phyloP scores from a whole-genome alignment of 2,888 invertebrate species.

The Griposia aprilina region DNA sequence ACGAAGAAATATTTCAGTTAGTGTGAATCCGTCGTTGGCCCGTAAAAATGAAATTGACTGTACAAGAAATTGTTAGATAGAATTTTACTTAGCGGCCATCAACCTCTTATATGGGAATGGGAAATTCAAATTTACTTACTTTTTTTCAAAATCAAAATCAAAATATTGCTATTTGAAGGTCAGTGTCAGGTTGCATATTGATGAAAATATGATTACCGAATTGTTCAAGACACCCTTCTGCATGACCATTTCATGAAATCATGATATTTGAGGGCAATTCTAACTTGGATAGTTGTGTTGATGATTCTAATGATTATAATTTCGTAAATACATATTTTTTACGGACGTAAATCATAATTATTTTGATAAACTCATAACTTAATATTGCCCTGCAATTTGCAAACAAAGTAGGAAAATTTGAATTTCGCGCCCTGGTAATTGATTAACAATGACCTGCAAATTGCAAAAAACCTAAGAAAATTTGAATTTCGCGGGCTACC shows the following conservation, averaged over 20 bases:
- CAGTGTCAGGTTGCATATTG: background rate
- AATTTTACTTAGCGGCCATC: background rate
- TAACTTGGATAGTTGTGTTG: background rate
- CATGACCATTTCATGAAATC: background rate
- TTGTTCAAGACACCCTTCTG: background rate
- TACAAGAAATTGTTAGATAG: background rate
- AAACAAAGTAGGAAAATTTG: background rate
- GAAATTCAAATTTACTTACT: background rate
- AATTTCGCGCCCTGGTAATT: no score
- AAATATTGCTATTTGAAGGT: background rate
- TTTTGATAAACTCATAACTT: background rate
- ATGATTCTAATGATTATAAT: background rate
- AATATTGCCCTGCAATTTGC: background rate
- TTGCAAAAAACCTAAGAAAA: background rate
- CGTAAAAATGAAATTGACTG: background rate
- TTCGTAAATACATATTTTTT: background rate
- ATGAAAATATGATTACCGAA: background rate
- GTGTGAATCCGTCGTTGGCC: background rate
- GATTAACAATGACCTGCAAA: background rate
- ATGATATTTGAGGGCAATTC: background rate
- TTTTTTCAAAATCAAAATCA: no score
- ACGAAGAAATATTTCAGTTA: no score
- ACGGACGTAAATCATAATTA: background rate
- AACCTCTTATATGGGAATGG: background rate
- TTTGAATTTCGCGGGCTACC: no score